A percentile compares a stretch with the other conserved stretches of the same genome.
These are phyloP conservation scores for Panulirus ornatus DNA, from an alignment of 1,140 invertebrate genomes.

Conservation along the genomic window DNA sequence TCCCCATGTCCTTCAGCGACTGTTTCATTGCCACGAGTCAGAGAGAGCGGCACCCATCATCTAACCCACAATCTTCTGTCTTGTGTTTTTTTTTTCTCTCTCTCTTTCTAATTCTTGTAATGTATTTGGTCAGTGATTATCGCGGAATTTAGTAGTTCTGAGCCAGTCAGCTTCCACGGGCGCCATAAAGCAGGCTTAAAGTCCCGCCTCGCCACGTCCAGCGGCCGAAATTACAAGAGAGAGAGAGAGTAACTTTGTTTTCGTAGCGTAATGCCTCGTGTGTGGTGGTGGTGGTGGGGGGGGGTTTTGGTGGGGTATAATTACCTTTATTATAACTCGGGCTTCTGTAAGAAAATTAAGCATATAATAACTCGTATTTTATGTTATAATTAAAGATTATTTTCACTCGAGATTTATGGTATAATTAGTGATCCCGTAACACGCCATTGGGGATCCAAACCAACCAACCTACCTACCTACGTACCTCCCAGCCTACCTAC, in stretches of 20 bases:
- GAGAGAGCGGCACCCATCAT: too few species aligned
- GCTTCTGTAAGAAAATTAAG: slow-evolving; percentile 71
- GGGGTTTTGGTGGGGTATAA: slow-evolving; percentile 27
- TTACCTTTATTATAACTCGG: slow-evolving; percentile 68
- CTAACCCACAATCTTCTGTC: too few species aligned
- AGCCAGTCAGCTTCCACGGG: slow-evolving; percentile 18
- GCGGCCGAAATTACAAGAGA: slow-evolving; percentile 50
- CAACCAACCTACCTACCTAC: not conserved
- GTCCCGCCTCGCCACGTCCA: slow-evolving; percentile 41
- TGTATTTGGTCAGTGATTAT: slow-evolving; percentile 49
- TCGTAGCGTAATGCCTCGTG: slow-evolving; percentile 30
- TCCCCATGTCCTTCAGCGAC: not conserved
- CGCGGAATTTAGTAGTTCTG: not conserved
- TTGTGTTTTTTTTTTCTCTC: too few species aligned
- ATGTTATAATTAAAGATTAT: slow-evolving; percentile 68
- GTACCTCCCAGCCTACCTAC: not conserved
- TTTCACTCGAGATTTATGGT: slow-evolving; percentile 61
- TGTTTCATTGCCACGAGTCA: not conserved
- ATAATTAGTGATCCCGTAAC: slow-evolving; percentile 64
- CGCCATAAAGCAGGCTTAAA: slow-evolving; percentile 39
- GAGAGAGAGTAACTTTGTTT: slow-evolving; percentile 65
- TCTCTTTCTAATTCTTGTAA: slow-evolving; percentile 25
- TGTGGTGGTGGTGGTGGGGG: too few species aligned
- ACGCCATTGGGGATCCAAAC: slow-evolving; percentile 35
- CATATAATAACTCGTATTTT: slow-evolving; percentile 71